Conservation (phyloP, 2,888 invertebrate genomes). For the Melangyna quadrimaculata region DNA sequence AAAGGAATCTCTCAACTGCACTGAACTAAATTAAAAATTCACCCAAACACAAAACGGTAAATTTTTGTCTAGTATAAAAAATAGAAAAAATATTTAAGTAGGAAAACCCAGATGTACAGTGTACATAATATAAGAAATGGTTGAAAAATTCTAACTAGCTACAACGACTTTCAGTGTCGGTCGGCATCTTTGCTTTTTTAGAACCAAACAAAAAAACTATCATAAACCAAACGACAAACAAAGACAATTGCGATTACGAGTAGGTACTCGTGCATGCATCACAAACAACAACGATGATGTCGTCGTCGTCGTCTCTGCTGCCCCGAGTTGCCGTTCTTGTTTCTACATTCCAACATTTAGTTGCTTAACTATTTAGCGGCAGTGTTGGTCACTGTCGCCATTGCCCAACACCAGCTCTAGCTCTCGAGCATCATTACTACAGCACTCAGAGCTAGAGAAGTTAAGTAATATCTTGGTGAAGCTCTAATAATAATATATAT, state of each 20-base stretch:
- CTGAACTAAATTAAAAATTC: constrained; percentile 13
- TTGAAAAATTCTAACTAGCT: constrained; percentile 41
- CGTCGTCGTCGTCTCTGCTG: not conserved
- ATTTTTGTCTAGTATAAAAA: constrained; percentile 3
- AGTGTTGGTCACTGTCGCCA: constrained; percentile 40
- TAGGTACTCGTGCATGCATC: constrained; percentile 57
- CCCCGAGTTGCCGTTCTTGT: constrained; percentile 28
- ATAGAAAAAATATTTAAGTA: constrained; percentile 43
- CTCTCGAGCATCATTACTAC: constrained; percentile 21
- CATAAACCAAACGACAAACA: constrained; percentile 13
- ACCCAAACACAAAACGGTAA: constrained; percentile 11
- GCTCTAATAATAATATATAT: constrained; percentile 42
- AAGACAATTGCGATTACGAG: constrained; percentile 43
- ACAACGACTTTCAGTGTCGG: not conserved
- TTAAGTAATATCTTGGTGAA: constrained; percentile 23
- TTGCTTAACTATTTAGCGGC: constrained; percentile 65
- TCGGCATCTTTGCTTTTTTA: constrained; percentile 37
- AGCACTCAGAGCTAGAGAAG: constrained; percentile 9
- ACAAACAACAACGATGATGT: not conserved
- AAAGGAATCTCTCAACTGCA: constrained; percentile 26
- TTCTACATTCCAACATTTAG: constrained; percentile 59
- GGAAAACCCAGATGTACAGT: constrained; percentile 8
- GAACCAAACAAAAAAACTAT: not conserved
- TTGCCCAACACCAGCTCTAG: constrained; percentile 14
- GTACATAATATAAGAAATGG: not conserved